Evolutionary conservation across 2,888 invertebrate species (phyloP), one percentile per base, ranked within the genome.

Genomic region (Stegana nigrithorax): DNA sequence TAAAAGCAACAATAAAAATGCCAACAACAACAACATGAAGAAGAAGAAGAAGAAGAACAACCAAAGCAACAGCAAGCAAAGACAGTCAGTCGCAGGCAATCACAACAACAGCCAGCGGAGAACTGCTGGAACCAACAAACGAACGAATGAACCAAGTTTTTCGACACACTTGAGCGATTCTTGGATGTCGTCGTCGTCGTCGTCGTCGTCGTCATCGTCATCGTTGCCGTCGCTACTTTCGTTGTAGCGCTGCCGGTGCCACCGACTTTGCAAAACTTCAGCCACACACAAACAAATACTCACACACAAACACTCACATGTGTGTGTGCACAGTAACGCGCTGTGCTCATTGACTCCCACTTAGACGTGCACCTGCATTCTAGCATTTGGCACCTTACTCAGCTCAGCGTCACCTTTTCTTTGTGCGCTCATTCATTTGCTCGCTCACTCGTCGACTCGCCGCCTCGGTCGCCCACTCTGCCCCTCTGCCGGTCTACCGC

Each of bases 131-230:
- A 21, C 32, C 10, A 6, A 7, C 8, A 10, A 25, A 53, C 50
- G 59, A 69, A 62, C 60, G 67, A 73, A 72, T 76, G 72, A 76
- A 70, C 75, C 69, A 77, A 75, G 75, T 68, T 76, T 77, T 73
- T 69, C 73, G 78, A 68, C 68, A 76, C 76, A 79, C 68, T 78
- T 79, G 78, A 79, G 78, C 70, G 78, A 79, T 72, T 79, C 73
- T 71, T 71, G 76, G 78, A 75, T 78, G 78, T 78, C 79, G 78
- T 75, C 69, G 70, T 69, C 70, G 65, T 62, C 57, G 67, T 63
- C 53, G 65, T 60, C 56, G 57, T 61, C 47, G 51, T 21, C 55
- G 27, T 42, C 60, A 57, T 59, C 60, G 12, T 25, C 25, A 36
- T n/a, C 45, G 27, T 45, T 60, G n/a, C n/a, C n/a, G n/a, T n/a